Base-by-base conservation (phyloP, 2,797 vertebrate species). In the Argyrosomus regius region DNA sequence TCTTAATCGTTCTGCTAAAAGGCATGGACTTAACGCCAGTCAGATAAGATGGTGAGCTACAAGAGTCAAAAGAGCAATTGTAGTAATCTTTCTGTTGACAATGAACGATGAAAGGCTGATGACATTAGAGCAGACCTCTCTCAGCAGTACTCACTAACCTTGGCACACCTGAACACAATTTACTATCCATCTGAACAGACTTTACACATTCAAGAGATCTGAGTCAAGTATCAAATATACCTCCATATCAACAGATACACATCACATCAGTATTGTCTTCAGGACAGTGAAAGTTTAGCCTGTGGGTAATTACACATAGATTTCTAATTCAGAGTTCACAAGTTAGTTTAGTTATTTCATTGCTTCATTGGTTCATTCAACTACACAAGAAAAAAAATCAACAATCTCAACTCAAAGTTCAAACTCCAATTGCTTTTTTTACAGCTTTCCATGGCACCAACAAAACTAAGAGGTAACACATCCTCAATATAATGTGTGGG, bases 131-230 rank as follows among this genome's bases (percentile, higher is more conserved):
- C 78, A 64, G 68, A 78, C 49, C 67, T 89, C 89, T 88, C 62
- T 91, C 90, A 90, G 71, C 88, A 46, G 80, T 39, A 72, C 56
- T 60, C 80, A 86, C 84, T 89, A 56, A 80, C 64, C 6, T 70
- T 78, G 84, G 89, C 88, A 77, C 87, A 90, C 87, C 89, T 91
- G 90, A 82, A 67, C 57, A 77, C 59, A 71, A 84, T 86, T 87
- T 79, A 87, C 20, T 62, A 48, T 59, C 58, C 13, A 13, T 11
- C 14, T 77, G 22, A 75, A 35, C 0, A 61, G 24, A 63, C 46
- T 67, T 85, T 56, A 80, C 85, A 83, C 76, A 63, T 81, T 50
- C 17, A 6, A 66, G 67, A 61, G 62, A 59, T 75, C 39, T 64
- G 26, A 76, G 17, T 46, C 45, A 61, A 41, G 24, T 26, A 52